A percentile compares a stretch with the other conserved stretches of the same genome.
Conservation (phyloP, 2,797 vertebrate species). For the Dryobates pubescens region DNA sequence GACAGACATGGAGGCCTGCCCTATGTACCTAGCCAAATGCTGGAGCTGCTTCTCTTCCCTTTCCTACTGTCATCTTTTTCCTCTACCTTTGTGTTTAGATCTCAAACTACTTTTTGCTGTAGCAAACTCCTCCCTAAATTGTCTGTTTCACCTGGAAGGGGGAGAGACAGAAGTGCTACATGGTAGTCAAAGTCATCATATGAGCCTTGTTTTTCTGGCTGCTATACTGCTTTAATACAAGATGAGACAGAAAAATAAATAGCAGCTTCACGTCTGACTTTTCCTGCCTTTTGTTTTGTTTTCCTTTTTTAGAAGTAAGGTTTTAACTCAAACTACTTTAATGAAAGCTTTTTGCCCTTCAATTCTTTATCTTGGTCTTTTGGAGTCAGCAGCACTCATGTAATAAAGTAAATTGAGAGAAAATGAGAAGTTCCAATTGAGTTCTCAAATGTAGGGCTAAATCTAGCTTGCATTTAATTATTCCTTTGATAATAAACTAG, state of each 20-base stretch:
- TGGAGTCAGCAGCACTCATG: not conserved
- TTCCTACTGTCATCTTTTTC: not conserved
- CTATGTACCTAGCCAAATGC: too few relatives aligned
- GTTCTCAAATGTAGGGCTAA: not conserved
- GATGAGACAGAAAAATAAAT: not conserved
- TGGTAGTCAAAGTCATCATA: not conserved
- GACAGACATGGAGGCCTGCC: not conserved
- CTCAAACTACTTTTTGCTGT: not conserved
- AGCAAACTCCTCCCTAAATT: not conserved
- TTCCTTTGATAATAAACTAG: not conserved
- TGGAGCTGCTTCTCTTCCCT: not conserved
- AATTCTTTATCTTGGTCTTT: not conserved
- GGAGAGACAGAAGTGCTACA: rapidly evolving
- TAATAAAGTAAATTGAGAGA: constrained; percentile 2
- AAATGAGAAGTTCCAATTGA: constrained; percentile 3
- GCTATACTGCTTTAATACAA: not conserved
- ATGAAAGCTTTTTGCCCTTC: not conserved
- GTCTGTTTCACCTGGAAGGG: not conserved
- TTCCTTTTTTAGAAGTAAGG: not conserved
- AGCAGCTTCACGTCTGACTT: not conserved
- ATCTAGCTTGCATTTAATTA: constrained; percentile 13
- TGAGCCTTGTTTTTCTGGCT: not conserved
- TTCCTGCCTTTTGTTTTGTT: not conserved
- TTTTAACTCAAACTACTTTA: not conserved
- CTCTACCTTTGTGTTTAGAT: not conserved